Conservation (phyloP, 2,888 invertebrate genomes). For the Junonia oenone region DNA sequence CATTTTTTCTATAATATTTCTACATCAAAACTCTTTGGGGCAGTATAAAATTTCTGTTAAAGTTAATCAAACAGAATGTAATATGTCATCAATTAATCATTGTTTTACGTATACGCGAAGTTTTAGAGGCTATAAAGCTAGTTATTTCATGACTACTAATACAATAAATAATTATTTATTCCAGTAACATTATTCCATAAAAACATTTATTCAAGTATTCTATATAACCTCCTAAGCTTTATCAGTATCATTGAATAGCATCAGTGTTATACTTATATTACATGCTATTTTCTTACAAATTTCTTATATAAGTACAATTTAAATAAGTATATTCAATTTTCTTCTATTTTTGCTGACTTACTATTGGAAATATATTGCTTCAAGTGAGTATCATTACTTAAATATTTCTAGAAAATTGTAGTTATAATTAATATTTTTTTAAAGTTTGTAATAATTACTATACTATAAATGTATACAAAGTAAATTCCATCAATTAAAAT, state of each 20-base stretch:
- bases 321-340: constrained; percentile 7
- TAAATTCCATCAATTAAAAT: no score
- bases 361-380: constrained; percentile 16
- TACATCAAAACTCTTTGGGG: no score
- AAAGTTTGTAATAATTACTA: no score
- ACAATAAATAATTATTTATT: not conserved
- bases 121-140: not conserved
- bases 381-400: constrained; percentile 23
- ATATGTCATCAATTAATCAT: not conserved
- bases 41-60: not conserved
- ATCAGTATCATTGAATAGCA: not conserved
- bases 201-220: not conserved
- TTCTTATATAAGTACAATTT: constrained; percentile 1
- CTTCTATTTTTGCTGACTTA: constrained; percentile 21
- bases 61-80: not conserved
- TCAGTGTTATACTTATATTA: not conserved
- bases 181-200: not conserved
- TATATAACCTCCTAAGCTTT: not conserved
- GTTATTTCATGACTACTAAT: not conserved
- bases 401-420: not conserved
- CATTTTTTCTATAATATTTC: no score
- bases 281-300: not conserved
- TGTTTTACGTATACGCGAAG: not conserved
- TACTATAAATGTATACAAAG: no score
- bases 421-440: not conserved